Evolutionary conservation across 2,113 vertebrate genomes (phyloP).

Genomic region (Terrapene triunguis): DNA sequence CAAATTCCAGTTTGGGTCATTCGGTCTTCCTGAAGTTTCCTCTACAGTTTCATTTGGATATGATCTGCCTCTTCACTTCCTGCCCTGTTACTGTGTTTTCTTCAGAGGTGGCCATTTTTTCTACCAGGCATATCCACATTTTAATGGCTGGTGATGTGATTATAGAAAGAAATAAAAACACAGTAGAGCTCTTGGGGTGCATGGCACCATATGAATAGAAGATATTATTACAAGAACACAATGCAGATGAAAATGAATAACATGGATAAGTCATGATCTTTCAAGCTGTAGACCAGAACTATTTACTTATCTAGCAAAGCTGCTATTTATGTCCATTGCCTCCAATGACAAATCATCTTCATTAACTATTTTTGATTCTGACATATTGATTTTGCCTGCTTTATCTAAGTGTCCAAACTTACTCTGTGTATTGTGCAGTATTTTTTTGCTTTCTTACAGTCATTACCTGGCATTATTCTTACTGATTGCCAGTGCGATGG

Average conservation of each 20-base stretch:
- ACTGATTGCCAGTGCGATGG: neutral
- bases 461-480: neutral
- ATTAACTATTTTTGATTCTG: neutral
- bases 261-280: neutral
- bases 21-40: neutral
- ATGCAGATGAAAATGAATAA: neutral
- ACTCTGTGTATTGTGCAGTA: neutral
- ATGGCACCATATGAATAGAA: neutral
- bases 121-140: neutral
- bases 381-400: neutral
- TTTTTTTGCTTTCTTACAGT: neutral
- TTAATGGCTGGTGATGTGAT: neutral
- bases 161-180: neutral
- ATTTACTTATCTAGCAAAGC: neutral
- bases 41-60: no score
- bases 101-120: neutral
- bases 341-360: neutral
- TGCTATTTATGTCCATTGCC: rapidly evolving
- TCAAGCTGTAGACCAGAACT: neutral
- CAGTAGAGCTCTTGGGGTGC: neutral
- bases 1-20: neutral
- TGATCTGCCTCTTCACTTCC: rapidly evolving
- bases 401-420: neutral
- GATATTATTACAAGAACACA: neutral
- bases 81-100: rapidly evolving